Base-by-base conservation (phyloP, 2,888 invertebrate genomes). In the Auanema sp. region DNA sequence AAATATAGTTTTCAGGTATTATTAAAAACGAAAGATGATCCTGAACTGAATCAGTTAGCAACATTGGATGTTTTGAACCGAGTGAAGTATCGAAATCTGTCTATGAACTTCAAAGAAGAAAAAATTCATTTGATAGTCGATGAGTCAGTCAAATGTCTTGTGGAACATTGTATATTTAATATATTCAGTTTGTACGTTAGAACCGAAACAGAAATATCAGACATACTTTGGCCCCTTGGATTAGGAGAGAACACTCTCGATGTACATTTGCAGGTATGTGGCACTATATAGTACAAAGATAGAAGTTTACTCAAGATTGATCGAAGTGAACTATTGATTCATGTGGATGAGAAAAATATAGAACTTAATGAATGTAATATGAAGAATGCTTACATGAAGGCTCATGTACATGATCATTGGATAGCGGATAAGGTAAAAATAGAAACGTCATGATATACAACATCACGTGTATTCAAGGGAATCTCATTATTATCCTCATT, bases 151-250 rank as follows among this genome's bases (percentile, higher is more conserved):
- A 16, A 40, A 23, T 51, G 21, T 56, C 3, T n/a, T 11, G n/a
- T 60, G 24, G 24, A 50, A 59, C 21, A 53, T 5, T 5, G 33
- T 40, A 0, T 12, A 16, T 8, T 1, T 55, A 8, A 41, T 42
- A 5, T 44, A 64, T 74, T 42, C 60, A 71, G 71, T 24, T 53
- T 74, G 12, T 49, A 60, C 12, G 49, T 75, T 24, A 50, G 58
- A n/a, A 68, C 68, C 5, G 58, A 58, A 16, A 69, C 73, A 3
- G 72, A 76, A 40, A 50, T 75, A 1, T 70, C 76, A 2, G 69
- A 73, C 49, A 64, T 76, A 24, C 57, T 69, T 24, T 75, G 75
- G 76, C 76, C 76, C 10, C 52, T 76, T n/a, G 66, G 69, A 5
- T 63, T 76, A 42, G 62, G 69, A 10, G 76, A 76, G 52, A 69